Conservation (phyloP, 2,888 invertebrate species). For the Pyrochroa serraticornis region DNA sequence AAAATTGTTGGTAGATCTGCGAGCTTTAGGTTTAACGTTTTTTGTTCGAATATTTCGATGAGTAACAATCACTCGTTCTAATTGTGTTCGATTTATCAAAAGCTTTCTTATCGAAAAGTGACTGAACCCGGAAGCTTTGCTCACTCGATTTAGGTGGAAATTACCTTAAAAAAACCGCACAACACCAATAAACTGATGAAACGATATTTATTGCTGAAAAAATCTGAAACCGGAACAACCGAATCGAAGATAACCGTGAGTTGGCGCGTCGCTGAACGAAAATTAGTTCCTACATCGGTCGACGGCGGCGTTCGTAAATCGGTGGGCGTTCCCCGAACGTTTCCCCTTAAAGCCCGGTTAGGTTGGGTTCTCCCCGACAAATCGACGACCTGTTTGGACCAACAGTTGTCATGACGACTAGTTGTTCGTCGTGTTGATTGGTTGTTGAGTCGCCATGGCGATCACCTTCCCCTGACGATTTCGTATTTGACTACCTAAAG, state of each 20-base stretch:
- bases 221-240: slow-evolving; percentile 28
- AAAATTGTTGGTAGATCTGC: too few relatives aligned
- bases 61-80: too few relatives aligned
- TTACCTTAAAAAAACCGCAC: background rate
- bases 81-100: background rate
- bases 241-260: slow-evolving; percentile 31
- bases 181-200: slow-evolving; percentile 14
- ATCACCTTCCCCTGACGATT: slow-evolving; percentile 50
- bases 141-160: too few relatives aligned
- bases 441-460: slow-evolving; percentile 47
- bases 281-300: slow-evolving; percentile 41
- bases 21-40: background rate
- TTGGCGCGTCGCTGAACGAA: slow-evolving; percentile 40
- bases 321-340: slow-evolving; percentile 22
- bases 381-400: slow-evolving; percentile 36
- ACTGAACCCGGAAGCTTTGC: background rate
- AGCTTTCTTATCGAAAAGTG: background rate
- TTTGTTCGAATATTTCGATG: background rate
- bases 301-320: slow-evolving; percentile 34
- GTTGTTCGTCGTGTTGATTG: slow-evolving; percentile 37
- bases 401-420: slow-evolving; percentile 46
- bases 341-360: slow-evolving; percentile 28
- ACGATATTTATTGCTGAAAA: slow-evolving; percentile 19
- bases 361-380: slow-evolving; percentile 29
- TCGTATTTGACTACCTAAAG: slow-evolving; percentile 60